Base-by-base conservation (phyloP, 2,888 invertebrate species). In the Amorpha juglandis region DNA sequence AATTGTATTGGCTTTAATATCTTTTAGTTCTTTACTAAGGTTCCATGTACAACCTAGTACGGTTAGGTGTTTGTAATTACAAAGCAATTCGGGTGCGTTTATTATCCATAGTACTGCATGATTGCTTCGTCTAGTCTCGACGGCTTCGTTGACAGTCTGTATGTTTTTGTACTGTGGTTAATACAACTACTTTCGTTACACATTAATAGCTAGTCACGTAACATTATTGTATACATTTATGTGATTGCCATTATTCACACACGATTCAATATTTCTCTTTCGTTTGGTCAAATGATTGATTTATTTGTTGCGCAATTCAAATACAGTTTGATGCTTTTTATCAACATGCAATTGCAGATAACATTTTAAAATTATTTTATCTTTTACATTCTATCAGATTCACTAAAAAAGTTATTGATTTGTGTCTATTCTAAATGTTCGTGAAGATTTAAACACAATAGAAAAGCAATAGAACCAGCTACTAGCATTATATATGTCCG, bases 181-280 rank as follows among this genome's bases (percentile, higher is more conserved):
- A 19, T 11, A 58, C 11, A 16, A 42, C 42, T 42, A 42, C 58
- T 58, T 58, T 58, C 42, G 58, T 58, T 58, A 38, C 42, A 58
- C 58, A 7, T 58, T 19, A 42, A 42, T 8, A 58, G 16, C 9
- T 19, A 6, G 19, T 12, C 58, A 19, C 42, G 58, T 58, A 42
- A 19, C 19, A 19, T 16, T 45, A 14, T 14, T 55, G 38, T 11
- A 8, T 12, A 35, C 55, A 35, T 35, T 58, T 38, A 42, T 42
- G 19, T 50, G 50, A 19, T 58, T 12, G 42, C 7, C 12, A 38
- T 58, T 42, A 42, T 58, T 58, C 19, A 38, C 55, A 16, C 55
- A 55, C 68, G 67, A 66, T 16, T 16, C 16, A 16, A 55, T 55
- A 55, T 38, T 35, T 55, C 16, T 35, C 9, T 6, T 11, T 38